Evolutionary conservation across 1,140 invertebrate species (phyloP), one percentile per base, ranked within the genome.

Genomic region (Ganaspis sp.): DNA sequence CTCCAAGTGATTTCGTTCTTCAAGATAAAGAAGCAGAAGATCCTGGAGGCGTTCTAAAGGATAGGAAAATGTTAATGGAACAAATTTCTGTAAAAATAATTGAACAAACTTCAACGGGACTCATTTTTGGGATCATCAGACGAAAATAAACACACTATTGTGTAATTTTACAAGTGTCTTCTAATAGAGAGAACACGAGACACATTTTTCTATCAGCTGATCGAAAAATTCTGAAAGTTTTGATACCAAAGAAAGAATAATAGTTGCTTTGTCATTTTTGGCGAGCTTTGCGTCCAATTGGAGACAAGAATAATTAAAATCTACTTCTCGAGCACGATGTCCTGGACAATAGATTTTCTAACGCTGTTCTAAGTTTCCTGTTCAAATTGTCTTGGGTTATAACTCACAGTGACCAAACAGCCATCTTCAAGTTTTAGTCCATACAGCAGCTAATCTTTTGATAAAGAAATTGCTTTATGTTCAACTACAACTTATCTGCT

Each of bases 81-180:
- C 85, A 90, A 77, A 90, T 86, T 74, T 78, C 81, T 70, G 90
- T 80, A 75, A 83, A 87, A 77, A 87, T 83, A 78, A 80, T 83
- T 69, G 89, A 94, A 80, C 92, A 90, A 72, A 94, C 92, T 86
- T 97, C 96, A 19, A 99, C 96, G 8, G 98, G 96, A 0, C 93
- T 93, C 86, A 94, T 99, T 77, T 97, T 99, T 69, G 98, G 97
- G 17, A 98, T 99, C 79, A 97, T 99, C 64, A 94, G 96, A 77
- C 93, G 99, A 79, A 99, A 99, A 88, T 99, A 98, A 98, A 92
- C 98, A 37, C 97, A 98, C 81, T 98, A 98, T 90, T 99, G 98
- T 92, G 99, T 99, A 34, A 98, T 99, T 83, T 90, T 99, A 69
- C 94, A 96, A 86, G 94, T 94, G 21, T 96, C 94, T 88, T 92